Conservation (phyloP, 2,888 invertebrate species). For the Pachymerium ferrugineum region DNA sequence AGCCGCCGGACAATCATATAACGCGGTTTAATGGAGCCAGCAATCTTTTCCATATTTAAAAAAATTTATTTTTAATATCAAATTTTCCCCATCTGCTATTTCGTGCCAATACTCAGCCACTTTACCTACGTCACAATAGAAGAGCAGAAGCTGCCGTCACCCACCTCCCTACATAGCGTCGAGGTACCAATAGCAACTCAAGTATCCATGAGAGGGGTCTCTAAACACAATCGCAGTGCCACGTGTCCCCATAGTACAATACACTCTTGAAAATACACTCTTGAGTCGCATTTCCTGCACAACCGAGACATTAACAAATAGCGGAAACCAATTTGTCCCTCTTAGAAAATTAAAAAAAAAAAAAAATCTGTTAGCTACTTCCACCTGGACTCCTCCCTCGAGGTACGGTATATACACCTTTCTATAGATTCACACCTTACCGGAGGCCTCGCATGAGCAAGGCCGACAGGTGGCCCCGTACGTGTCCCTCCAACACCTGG, state of each 20-base stretch:
- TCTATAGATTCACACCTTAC: conserved; percentile 7
- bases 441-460: conserved; percentile 9
- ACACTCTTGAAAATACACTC: neutral
- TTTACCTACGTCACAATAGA: neutral
- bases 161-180: neutral
- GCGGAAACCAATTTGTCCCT: neutral
- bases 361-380: neutral
- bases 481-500: neutral
- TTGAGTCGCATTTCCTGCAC: neutral
- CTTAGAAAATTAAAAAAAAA: no score
- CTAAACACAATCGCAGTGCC: neutral
- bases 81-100: neutral
- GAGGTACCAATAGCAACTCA: neutral
- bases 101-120: conserved; percentile 18
- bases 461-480: conserved; percentile 13
- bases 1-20: neutral
- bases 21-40: neutral
- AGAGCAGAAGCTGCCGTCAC: neutral
- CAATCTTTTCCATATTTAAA: no score
- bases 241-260: neutral
- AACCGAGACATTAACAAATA: neutral
- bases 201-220: neutral
- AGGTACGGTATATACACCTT: neutral
- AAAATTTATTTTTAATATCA: no score
- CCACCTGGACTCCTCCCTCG: neutral